Evolutionary conservation across 2,888 invertebrate species (phyloP), one percentile per base, ranked within the genome.

Genomic region (Zelleria hepariella): DNA sequence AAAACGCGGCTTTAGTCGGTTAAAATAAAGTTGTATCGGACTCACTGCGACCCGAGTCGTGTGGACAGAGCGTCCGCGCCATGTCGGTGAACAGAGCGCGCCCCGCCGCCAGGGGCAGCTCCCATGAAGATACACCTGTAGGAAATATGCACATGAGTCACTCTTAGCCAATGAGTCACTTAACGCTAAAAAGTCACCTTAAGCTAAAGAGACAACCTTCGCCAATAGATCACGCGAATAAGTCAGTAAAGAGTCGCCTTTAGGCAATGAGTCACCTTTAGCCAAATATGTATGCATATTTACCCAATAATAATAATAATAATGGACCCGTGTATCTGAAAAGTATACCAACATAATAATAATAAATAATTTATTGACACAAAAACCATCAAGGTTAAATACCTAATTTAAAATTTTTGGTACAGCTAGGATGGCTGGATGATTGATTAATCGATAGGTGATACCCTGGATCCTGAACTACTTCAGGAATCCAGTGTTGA

Each of bases 51-150:
- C 90, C 90, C 26, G 90, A 86, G 64, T 89, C 89, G 51, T 90
- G 86, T n/a, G 92, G 90, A 72, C 93, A 92, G 25, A 94, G 74
- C 0, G 92, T 94, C 53, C 93, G 82, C 58, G 90, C 90, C 67
- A 90, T 90, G 51, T 84, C 78, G 2, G 73, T 71, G 1, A 78
- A 82, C 0, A 91, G 25, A 7, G 85, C 69, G 0, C 82, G 78
- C 32, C 79, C 86, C 2, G 93, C 86, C 32, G 90, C 73, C 10
- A 94, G 76, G 0, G 95, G 95, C 18, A 96, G 83, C 75, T 94
- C 92, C 95, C 95, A 96, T 0, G 95, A 94, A 0, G 93, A 76
- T 21, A 95, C 91, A 53, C 93, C 93, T 87, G 63, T 0, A 60
- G 61, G 4, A 2, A 26, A 49, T 21, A 60, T 15, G 21, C 10